Base-by-base conservation (phyloP, 1,140 invertebrate genomes). In the Scaptomyza hsui region DNA sequence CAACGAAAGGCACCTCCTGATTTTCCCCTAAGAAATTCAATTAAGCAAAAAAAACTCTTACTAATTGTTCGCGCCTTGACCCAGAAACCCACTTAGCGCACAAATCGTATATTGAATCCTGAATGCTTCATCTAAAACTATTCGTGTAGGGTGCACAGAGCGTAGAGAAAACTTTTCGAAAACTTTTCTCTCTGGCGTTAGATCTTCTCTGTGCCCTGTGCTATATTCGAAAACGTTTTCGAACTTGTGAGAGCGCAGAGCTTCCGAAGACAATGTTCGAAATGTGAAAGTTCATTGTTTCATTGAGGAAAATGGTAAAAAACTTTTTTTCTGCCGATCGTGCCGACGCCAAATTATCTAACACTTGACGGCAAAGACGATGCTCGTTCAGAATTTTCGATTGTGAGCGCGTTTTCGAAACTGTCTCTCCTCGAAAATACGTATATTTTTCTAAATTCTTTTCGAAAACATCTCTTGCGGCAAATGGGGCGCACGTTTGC, bases 271-370 rank as follows among this genome's bases (percentile, higher is more conserved):
- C 24, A 70, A 51, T 45, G 42, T 67, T 63, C 51, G 59, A 82
- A 89, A 88, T 88, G 82, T 88, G 82, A 88, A 88, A 88, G 85
- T 89, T 89, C 83, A 89, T 89, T 89, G 83, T 89, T 89, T 89
- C 83, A 89, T 89, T 89, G 83, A 89, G 83, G 79, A 89, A 89
- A 89, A 73, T 83, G 48, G 45, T 83, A 71, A 76, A 88, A 72
- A 86, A 86, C 29, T 69, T 71, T 74, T 68, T 75, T 49, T 72
- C 62, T 70, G 62, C 72, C 41, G 65, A 51, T 16, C 71, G 56
- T 29, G 47, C 59, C 65, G 44, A 52, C 51, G 72, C 48, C 68
- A 89, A 89, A 88, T 88, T 89, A 89, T 79, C 83, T 88, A 89
- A 88, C 75, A 89, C 44, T 61, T 65, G 47, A n/a, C n/a, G n/a